Conservation (phyloP, 2,888 invertebrate species). For the Apodemia hepburni region DNA sequence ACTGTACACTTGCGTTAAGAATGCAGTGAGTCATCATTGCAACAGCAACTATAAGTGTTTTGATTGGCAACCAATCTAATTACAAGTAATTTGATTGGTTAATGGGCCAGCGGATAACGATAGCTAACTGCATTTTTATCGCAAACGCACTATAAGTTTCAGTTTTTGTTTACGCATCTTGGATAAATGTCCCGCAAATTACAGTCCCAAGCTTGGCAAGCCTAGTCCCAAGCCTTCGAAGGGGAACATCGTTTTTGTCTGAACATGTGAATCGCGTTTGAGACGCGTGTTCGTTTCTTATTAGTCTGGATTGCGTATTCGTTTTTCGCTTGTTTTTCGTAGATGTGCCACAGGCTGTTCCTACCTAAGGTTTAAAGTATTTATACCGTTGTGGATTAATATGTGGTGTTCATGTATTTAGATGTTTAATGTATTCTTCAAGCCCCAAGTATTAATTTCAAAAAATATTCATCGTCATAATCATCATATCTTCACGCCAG, state of each 20-base stretch:
- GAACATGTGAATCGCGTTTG: conserved; percentile 78
- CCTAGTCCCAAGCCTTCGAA: conserved; percentile 37
- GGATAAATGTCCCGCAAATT: neutral
- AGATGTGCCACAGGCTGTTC: conserved; percentile 51
- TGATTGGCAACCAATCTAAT: no score
- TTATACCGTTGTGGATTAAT: neutral
- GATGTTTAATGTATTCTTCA: no score
- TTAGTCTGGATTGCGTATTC: conserved; percentile 72
- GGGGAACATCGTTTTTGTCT: conserved; percentile 71
- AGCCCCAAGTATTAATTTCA: no score
- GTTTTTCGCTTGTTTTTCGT: conserved; percentile 68
- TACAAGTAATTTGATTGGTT: no score
- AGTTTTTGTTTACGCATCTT: neutral
- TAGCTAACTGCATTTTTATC: no score
- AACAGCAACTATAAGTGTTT: no score
- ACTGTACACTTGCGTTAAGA: no score
- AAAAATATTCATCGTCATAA: no score
- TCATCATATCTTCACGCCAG: no score
- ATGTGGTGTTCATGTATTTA: neutral
- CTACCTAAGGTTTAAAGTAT: conserved; percentile 18
- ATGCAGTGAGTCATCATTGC: no score
- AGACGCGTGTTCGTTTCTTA: conserved; percentile 72
- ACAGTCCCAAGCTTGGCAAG: neutral
- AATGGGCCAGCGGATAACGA: no score
- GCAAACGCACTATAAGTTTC: no score